Percentiles rank a stretch among this genome's conserved stretches.
These are phyloP conservation scores for Saturnia pavonia DNA, from an alignment of 2,888 invertebrate genomes.

Conservation along the genomic window DNA sequence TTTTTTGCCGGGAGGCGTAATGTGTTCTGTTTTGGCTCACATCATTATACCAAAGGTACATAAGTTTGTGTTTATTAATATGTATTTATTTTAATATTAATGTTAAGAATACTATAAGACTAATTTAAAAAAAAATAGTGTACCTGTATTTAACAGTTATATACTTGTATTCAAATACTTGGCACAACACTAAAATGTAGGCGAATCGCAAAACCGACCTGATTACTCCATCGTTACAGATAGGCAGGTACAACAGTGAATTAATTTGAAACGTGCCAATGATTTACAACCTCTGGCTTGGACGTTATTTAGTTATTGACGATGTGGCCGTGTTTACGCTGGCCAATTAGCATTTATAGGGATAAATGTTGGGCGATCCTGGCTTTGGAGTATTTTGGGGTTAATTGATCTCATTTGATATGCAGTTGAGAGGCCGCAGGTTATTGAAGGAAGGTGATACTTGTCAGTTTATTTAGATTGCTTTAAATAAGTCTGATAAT, in stretches of 20 bases:
- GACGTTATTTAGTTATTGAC: slow-evolving; percentile 64
- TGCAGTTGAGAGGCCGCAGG: slow-evolving; percentile 3
- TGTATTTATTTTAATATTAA: too few species aligned
- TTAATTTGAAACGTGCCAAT: slow-evolving; percentile 73
- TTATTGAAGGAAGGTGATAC: slow-evolving; percentile 13
- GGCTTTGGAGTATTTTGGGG: slow-evolving; percentile 13
- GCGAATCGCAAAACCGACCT: slow-evolving; percentile 56
- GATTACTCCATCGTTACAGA: slow-evolving; percentile 56
- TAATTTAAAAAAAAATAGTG: background rate
- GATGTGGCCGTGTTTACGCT: slow-evolving; percentile 54
- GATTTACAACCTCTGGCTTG: slow-evolving; percentile 63
- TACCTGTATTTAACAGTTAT: background rate
- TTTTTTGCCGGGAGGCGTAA: too few species aligned
- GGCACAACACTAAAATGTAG: slow-evolving; percentile 27
- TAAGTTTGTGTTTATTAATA: background rate
- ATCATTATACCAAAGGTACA: background rate
- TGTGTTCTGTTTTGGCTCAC: too few species aligned
- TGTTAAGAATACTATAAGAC: background rate
- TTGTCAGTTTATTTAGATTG: background rate
- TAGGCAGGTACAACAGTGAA: slow-evolving; percentile 59
- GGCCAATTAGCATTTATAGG: slow-evolving; percentile 55
- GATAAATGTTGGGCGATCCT: slow-evolving; percentile 29
- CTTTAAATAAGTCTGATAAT: background rate
- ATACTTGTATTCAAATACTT: background rate
- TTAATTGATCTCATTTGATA: slow-evolving; percentile 14